phyloP scores from a whole-genome alignment of 2,797 vertebrate species.

The Stomatorhinus walkeri region DNA sequence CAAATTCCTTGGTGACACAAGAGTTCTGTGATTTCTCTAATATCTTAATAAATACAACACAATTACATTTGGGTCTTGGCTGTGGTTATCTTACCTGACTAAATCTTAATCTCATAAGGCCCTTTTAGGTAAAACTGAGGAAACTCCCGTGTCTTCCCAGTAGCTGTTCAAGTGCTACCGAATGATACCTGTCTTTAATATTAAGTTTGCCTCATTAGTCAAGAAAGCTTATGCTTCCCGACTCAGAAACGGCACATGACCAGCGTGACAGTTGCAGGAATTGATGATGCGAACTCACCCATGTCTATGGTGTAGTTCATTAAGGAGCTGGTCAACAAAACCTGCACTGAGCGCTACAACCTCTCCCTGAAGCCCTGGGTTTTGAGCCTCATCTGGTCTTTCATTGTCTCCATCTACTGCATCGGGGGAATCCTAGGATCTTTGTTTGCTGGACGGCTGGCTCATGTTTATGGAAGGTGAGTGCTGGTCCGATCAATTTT shows the following conservation, averaged over 20 bases:
- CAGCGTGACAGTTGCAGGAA: background rate
- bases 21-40: background rate
- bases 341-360: conserved; percentile 48
- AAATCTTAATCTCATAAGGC: background rate
- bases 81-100: background rate
- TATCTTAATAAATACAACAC: background rate
- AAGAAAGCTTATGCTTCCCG: background rate
- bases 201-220: background rate
- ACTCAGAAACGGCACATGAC: background rate
- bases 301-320: conserved; percentile 49
- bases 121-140: background rate
- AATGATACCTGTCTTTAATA: background rate
- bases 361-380: conserved; percentile 45
- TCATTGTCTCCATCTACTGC: conserved; percentile 57
- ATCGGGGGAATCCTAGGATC: conserved; percentile 56
- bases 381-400: conserved; percentile 62
- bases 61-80: background rate
- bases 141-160: background rate
- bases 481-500: background rate
- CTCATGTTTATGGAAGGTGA: conserved; percentile 50
- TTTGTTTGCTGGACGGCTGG: conserved; percentile 33
- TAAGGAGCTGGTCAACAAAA: conserved; percentile 57
- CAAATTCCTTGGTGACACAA: background rate
- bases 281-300: background rate
- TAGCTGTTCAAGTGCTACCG: background rate